Evolutionary conservation across 2,888 invertebrate genomes (phyloP).

Genomic region (Polia nebulosa): DNA sequence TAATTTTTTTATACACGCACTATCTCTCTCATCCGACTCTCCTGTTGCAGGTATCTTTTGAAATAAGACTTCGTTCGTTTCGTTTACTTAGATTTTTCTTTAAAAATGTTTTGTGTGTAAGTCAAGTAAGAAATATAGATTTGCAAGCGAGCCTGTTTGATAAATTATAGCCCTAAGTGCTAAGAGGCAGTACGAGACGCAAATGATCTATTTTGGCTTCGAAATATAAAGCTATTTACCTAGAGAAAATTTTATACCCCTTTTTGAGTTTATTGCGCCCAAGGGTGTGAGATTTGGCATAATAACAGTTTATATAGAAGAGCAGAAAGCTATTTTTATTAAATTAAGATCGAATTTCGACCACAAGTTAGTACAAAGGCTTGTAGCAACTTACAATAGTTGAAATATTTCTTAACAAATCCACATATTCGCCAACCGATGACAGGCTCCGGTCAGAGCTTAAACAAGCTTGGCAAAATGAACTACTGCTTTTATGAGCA

Average conservation of each 20-base stretch:
- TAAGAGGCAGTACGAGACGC: background rate
- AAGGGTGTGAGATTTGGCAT: too few relatives aligned
- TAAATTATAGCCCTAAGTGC: background rate
- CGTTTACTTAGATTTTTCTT: too few relatives aligned
- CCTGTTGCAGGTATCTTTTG: too few relatives aligned
- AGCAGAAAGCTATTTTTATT: background rate
- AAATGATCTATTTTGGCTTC: too few relatives aligned
- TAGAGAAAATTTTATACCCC: too few relatives aligned
- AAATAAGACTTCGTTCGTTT: too few relatives aligned
- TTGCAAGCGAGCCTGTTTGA: background rate
- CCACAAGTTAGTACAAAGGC: background rate
- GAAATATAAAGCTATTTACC: too few relatives aligned
- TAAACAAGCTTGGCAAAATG: constrained; percentile 48
- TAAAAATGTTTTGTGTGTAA: too few relatives aligned
- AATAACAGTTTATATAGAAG: background rate
- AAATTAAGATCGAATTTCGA: background rate
- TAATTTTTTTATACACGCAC: too few relatives aligned
- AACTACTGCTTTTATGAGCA: background rate
- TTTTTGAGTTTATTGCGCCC: too few relatives aligned
- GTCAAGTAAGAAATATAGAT: too few relatives aligned
- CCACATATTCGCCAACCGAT: constrained; percentile 30
- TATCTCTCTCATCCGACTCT: too few relatives aligned
- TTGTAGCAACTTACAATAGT: background rate
- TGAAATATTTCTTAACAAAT: constrained; percentile 33
- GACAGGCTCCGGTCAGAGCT: constrained; percentile 43